A percentile compares a stretch with the other conserved stretches of the same genome.
Evolutionary conservation across 2,113 vertebrate species (phyloP).

Genomic region (Abramis brama): DNA sequence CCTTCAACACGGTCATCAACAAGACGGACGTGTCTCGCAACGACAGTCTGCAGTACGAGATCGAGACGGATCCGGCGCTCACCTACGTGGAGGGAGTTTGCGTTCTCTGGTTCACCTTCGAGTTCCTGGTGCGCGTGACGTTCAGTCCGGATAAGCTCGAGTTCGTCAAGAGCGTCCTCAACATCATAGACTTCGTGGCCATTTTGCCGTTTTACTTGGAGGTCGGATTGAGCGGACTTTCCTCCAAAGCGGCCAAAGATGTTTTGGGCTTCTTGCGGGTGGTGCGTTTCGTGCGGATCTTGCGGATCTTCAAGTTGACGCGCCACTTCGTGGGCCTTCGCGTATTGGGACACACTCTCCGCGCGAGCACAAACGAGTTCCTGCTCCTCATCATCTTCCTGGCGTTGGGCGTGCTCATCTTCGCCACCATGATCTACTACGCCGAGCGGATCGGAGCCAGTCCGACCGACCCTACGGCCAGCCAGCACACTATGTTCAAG

Average conservation of each 20-base stretch:
- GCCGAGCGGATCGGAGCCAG: constrained; percentile 93
- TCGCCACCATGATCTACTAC: constrained; percentile 99
- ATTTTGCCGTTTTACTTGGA: constrained; percentile 97
- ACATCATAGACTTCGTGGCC: constrained; percentile 98
- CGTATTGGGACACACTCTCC: constrained; percentile 93
- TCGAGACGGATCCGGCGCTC: constrained; percentile 93
- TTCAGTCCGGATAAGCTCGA: constrained; percentile 97
- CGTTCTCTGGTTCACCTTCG: constrained; percentile 97
- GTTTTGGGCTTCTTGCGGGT: constrained; percentile 97
- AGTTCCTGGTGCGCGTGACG: constrained; percentile 93
- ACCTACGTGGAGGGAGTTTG: constrained; percentile 96
- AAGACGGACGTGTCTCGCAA: constrained; percentile 87
- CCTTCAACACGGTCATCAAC: constrained; percentile 97
- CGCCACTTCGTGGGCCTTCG: constrained; percentile 96
- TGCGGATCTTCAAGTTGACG: constrained; percentile 97
- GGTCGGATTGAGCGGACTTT: constrained; percentile 93
- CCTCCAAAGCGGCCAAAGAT: constrained; percentile 97
- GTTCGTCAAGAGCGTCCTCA: constrained; percentile 94
- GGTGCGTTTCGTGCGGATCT: constrained; percentile 95
- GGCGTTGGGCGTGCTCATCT: constrained; percentile 94
- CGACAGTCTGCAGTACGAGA: constrained; percentile 87
- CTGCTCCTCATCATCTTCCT: constrained; percentile 97
- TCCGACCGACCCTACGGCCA: constrained; percentile 90
- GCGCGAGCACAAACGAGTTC: constrained; percentile 96
- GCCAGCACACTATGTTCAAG: constrained; percentile 93